A percentile compares a stretch with the other conserved stretches of the same genome.
phyloP scores from a whole-genome alignment of 2,113 vertebrate species.

The Crypturellus undulatus region DNA sequence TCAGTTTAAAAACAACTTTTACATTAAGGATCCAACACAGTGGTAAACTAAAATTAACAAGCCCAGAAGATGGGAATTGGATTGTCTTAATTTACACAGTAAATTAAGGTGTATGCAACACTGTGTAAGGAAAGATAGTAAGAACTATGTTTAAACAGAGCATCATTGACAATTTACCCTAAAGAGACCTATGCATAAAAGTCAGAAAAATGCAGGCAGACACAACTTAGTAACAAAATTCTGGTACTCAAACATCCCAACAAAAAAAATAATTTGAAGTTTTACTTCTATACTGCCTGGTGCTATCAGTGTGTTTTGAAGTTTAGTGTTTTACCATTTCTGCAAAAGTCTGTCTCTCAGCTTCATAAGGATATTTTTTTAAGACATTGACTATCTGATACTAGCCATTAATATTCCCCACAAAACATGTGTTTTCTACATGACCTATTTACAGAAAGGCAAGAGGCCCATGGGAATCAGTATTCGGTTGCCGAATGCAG shows the following conservation, averaged over 20 bases:
- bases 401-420: background rate
- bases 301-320: background rate
- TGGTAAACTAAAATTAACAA: rapidly evolving
- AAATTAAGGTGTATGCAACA: background rate
- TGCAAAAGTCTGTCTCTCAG: background rate
- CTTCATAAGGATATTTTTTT: background rate
- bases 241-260: background rate
- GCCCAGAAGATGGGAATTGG: background rate
- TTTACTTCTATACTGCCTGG: background rate
- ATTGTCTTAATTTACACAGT: background rate
- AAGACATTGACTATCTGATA: background rate
- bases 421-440: background rate
- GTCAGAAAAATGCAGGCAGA: background rate
- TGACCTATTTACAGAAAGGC: background rate
- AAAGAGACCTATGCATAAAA: background rate
- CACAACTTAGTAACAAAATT: background rate
- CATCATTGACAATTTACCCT: background rate
- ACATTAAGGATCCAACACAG: background rate
- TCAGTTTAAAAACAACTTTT: background rate
- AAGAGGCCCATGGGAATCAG: background rate
- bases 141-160: background rate
- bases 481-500: background rate
- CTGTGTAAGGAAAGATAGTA: background rate
- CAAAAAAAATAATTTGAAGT: background rate
- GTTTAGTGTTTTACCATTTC: background rate